These are phyloP conservation scores for Morone saxatilis DNA, from an alignment of 2,113 vertebrate species.

Conservation along the genomic window DNA sequence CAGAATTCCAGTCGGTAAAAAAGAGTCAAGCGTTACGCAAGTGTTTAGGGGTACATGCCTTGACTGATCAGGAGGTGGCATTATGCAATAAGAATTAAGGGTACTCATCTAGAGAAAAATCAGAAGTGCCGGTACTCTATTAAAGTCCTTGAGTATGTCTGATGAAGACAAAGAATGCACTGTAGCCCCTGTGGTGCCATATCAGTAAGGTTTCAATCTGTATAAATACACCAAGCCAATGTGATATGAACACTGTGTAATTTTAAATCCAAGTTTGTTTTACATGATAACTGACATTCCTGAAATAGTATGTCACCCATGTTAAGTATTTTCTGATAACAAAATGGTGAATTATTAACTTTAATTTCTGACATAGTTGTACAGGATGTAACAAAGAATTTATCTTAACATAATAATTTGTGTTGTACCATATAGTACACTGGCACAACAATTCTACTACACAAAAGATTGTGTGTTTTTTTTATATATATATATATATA, in stretches of 20 bases:
- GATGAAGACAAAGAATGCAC: neutral
- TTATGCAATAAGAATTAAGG: no score
- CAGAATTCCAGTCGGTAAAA: no score
- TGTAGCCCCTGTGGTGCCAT: neutral
- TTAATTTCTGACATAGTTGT: neutral
- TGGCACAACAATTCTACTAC: neutral
- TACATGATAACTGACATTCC: slow-evolving; percentile 25
- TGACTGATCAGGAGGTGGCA: no score
- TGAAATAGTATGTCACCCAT: neutral
- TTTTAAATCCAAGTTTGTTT: slow-evolving; percentile 5
- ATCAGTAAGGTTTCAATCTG: no score
- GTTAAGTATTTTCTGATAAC: neutral
- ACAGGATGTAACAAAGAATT: neutral
- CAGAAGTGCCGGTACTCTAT: no score
- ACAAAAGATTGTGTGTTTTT: neutral
- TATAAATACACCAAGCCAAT: neutral
- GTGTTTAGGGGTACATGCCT: no score
- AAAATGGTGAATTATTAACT: slow-evolving; percentile 9
- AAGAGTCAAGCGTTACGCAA: no score
- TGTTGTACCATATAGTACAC: no score
- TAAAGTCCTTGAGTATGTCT: neutral
- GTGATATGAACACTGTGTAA: neutral
- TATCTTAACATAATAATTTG: neutral
- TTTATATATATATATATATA: no score
- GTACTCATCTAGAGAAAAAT: no score